A percentile compares a stretch with the other conserved stretches of the same genome.
phyloP scores from a whole-genome alignment of 2,113 vertebrate genomes.

The Microcebus tavaratra region DNA sequence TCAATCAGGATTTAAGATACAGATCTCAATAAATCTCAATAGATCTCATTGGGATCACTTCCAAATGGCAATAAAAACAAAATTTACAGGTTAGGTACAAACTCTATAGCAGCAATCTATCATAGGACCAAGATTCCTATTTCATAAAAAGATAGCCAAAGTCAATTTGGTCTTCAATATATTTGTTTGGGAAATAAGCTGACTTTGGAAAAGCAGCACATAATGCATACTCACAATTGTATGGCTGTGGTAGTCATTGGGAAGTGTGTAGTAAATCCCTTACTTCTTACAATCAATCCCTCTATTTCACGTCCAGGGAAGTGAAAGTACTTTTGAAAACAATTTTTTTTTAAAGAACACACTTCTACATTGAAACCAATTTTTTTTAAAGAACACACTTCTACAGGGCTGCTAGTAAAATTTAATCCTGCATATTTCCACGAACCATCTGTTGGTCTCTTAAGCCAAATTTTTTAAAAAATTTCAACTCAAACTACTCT shows the following conservation, averaged over 20 bases:
- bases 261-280: background rate
- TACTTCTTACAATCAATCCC: background rate
- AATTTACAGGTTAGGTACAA: background rate
- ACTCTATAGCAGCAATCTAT: background rate
- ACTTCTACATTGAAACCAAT: background rate
- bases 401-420: conserved; percentile 9
- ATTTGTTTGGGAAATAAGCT: background rate
- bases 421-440: conserved; percentile 18
- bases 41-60: background rate
- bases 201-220: background rate
- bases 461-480: conserved; percentile 23
- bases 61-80: conserved; percentile 33
- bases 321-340: background rate
- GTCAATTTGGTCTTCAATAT: background rate
- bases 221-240: background rate
- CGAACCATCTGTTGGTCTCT: conserved; percentile 6
- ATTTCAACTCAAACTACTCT: conserved; percentile 12
- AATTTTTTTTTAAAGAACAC: conserved; percentile 8
- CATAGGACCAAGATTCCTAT: background rate
- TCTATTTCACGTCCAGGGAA: background rate
- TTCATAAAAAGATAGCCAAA: conserved; percentile 39
- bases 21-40: background rate
- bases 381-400: conserved; percentile 25
- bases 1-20: conserved; percentile 22
- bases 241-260: background rate